Percentiles rank a stretch among this genome's conserved stretches.
These are phyloP conservation scores for Heliconius himera DNA, from an alignment of 1,140 invertebrate genomes.

Conservation along the genomic window DNA sequence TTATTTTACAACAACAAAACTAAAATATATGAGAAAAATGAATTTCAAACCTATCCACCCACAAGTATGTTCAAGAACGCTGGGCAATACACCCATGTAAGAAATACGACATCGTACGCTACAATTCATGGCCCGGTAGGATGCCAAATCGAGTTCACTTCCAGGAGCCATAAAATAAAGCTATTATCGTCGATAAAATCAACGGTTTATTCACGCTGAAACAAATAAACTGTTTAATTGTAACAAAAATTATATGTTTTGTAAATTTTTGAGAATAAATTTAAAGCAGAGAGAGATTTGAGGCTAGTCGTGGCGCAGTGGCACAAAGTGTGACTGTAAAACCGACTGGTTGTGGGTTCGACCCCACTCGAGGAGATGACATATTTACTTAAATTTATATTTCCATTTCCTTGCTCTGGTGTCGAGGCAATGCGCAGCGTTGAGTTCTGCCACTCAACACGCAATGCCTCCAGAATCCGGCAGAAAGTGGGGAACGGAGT, in stretches of 20 bases:
- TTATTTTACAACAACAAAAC: no score
- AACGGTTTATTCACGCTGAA: constrained; percentile 7
- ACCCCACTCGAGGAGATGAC: no score
- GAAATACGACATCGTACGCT: constrained; percentile 15
- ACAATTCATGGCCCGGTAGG: constrained; percentile 15
- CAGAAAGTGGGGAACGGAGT: no score
- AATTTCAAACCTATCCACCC: constrained; percentile 1
- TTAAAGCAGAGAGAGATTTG: no score
- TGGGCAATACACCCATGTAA: constrained; percentile 8
- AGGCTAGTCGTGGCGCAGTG: no score
- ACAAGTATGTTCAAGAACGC: background rate
- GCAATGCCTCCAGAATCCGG: no score
- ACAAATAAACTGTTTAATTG: constrained; percentile 10
- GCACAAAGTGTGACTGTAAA: no score
- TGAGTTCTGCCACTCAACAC: no score
- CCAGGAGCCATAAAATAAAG: constrained; percentile 20
- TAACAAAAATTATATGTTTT: background rate
- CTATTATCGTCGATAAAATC: constrained; percentile 22
- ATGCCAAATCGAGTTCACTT: constrained; percentile 22
- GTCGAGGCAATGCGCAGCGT: no score
- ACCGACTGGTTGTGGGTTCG: no score
- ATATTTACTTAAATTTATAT: no score
- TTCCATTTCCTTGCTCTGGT: no score
- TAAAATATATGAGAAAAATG: background rate
- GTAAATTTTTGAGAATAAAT: background rate